Evolutionary conservation across 2,113 vertebrate species (phyloP).

Genomic region (Varanus salvator): DNA sequence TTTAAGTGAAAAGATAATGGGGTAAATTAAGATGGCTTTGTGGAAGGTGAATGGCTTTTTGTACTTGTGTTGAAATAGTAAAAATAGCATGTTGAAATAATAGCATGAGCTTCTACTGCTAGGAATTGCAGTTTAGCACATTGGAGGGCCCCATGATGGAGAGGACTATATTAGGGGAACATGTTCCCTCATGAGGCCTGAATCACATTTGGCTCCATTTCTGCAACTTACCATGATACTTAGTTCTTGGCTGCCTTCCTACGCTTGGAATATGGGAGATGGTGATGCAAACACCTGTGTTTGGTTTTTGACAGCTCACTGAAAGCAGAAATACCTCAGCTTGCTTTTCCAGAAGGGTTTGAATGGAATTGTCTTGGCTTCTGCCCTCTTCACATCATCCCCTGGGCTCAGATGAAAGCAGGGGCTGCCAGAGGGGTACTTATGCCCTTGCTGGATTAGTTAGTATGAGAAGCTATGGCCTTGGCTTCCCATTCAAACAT

Average conservation of each 20-base stretch:
- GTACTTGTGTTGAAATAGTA: slow-evolving; percentile 19
- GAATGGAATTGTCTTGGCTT: neutral
- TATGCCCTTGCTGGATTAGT: neutral
- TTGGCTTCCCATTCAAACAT: neutral
- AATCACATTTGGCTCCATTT: neutral
- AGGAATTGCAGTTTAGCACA: too few species aligned
- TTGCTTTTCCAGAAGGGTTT: neutral
- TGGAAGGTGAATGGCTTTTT: neutral
- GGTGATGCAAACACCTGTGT: neutral
- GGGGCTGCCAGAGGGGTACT: neutral
- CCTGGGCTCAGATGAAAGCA: neutral
- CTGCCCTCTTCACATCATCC: too few species aligned
- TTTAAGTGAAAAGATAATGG: neutral
- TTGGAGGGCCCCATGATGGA: too few species aligned
- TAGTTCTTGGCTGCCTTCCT: neutral
- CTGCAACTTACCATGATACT: neutral
- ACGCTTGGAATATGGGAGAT: neutral
- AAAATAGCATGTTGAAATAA: neutral
- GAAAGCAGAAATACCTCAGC: neutral
- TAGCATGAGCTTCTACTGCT: too few species aligned
- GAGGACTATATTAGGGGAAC: too few species aligned
- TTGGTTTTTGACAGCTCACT: neutral
- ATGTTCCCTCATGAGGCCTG: neutral
- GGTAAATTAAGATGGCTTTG: neutral
- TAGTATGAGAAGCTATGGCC: neutral